Evolutionary conservation across 2,113 vertebrate genomes (phyloP).

Genomic region (Lampris incognitus): DNA sequence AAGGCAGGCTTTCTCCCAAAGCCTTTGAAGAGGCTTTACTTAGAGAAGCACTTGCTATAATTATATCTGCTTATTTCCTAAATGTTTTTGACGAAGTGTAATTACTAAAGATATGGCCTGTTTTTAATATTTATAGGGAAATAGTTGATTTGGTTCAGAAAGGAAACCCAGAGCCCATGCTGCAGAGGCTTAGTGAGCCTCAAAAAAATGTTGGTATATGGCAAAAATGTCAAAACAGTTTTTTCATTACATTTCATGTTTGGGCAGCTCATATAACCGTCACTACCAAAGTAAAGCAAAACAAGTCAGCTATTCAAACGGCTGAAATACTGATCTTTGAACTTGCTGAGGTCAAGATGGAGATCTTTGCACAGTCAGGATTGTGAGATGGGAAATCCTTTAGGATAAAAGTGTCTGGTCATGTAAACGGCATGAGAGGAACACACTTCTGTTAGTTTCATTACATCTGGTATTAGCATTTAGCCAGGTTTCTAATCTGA

Average conservation of each 20-base stretch:
- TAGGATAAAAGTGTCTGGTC: too few species aligned
- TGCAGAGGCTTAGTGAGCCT: slow-evolving; percentile 12
- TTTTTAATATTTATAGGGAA: slow-evolving; percentile 24
- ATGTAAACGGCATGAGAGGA: too few species aligned
- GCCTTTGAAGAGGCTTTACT: too few species aligned
- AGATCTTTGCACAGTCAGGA: too few species aligned
- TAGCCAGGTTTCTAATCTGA: slow-evolving; percentile 39
- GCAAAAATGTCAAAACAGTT: too few species aligned
- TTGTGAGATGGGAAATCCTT: too few species aligned
- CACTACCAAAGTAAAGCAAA: not conserved
- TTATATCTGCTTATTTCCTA: not conserved
- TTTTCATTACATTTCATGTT: not conserved
- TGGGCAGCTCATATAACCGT: not conserved
- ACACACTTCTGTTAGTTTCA: not conserved
- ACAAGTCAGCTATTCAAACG: not conserved
- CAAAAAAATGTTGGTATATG: too few species aligned
- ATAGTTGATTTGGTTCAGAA: slow-evolving; percentile 52
- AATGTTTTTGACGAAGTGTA: not conserved
- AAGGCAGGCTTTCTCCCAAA: too few species aligned
- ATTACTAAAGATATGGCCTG: slow-evolving; percentile 10
- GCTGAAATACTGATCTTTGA: not conserved
- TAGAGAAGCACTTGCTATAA: too few species aligned
- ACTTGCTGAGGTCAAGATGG: not conserved
- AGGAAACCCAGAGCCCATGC: slow-evolving; percentile 29
- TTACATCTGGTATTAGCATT: slow-evolving; percentile 14